Evolutionary conservation across 2,113 vertebrate species (phyloP), one percentile per base, ranked within the genome.

Genomic region (Heteronetta atricapilla): DNA sequence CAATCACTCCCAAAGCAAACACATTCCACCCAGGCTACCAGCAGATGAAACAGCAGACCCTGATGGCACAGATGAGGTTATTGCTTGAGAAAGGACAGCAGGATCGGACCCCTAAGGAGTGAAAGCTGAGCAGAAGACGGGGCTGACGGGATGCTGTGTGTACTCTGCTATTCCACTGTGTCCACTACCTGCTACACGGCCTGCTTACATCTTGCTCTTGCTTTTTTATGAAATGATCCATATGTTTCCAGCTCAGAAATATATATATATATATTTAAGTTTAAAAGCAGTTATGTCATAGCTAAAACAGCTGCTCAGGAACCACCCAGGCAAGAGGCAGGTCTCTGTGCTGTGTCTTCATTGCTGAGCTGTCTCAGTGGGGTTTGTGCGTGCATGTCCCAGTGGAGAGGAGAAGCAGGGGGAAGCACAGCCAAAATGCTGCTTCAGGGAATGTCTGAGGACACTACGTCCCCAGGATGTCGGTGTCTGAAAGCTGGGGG

Each of bases 211-310:
- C 79, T 80, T 7, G 0, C 64, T 53, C 60, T 50, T 81, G 72
- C 50, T 88, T 78, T 96, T 96, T 96, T 83, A 72, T 89, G 90
- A 92, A 95, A 82, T 69, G 55, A 74, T 91, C 88, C 2, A 16
- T 84, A 28, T 96, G 93, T 92, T 98, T 97, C 88, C 73, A 97
- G 91, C 95, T 95, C 96, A 93, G 86, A 81, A 93, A 46, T 46
- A 46, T 46, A 46, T 46, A 19, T 46, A 19, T 44, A 44, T 44
- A 42, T 42, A 44, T 48, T 97, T 96, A 96, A 95, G 94, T 96
- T 91, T 90, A 90, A 96, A 95, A 94, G 89, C 90, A 84, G 76
- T 85, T 97, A 86, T 91, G 82, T 92, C 81, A 90, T 23, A 40
- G 64, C 62, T 44, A 68, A 60, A 81, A 12, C 90, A 93, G 93